A percentile compares a stretch with the other conserved stretches of the same genome.
Conservation (phyloP, 2,888 invertebrate species). For the Bombylius discolor region DNA sequence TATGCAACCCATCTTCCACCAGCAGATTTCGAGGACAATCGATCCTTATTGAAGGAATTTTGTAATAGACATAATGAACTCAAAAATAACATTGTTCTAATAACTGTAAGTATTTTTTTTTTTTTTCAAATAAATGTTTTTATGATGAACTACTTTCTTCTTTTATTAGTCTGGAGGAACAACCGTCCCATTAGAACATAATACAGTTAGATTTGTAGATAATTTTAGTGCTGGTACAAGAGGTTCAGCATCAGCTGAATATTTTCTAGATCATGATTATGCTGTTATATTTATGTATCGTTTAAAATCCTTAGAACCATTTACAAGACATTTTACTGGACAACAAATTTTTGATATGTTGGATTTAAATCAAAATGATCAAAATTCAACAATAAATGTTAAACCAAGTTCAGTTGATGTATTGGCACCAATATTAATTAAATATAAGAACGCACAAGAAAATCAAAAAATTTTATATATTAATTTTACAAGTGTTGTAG, state of each 20-base stretch:
- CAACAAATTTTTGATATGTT: constrained; percentile 70
- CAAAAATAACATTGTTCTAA: constrained; percentile 57
- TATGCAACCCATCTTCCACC: constrained; percentile 68
- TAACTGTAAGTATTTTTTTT: constrained; percentile 51
- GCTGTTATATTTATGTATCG: constrained; percentile 91
- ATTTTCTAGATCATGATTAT: constrained; percentile 78
- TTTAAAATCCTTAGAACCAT: constrained; percentile 81
- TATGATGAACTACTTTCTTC: background rate
- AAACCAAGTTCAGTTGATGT: constrained; percentile 60
- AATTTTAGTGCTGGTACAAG: constrained; percentile 97
- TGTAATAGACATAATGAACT: constrained; percentile 54
- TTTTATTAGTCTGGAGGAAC: constrained; percentile 80
- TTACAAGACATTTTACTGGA: constrained; percentile 71
- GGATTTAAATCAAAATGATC: constrained; percentile 42
- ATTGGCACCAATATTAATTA: constrained; percentile 54
- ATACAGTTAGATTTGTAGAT: constrained; percentile 95
- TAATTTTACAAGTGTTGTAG: constrained; percentile 72
- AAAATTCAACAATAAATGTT: constrained; percentile 53
- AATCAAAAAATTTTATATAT: constrained; percentile 60
- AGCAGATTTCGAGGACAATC: constrained; percentile 60
- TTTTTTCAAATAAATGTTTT: background rate
- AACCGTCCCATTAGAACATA: constrained; percentile 89
- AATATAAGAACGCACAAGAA: constrained; percentile 69
- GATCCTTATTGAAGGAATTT: constrained; percentile 59
- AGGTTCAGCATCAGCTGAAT: constrained; percentile 90